Evolutionary conservation across 2,113 vertebrate genomes (phyloP).

Genomic region (Cygnus atratus): DNA sequence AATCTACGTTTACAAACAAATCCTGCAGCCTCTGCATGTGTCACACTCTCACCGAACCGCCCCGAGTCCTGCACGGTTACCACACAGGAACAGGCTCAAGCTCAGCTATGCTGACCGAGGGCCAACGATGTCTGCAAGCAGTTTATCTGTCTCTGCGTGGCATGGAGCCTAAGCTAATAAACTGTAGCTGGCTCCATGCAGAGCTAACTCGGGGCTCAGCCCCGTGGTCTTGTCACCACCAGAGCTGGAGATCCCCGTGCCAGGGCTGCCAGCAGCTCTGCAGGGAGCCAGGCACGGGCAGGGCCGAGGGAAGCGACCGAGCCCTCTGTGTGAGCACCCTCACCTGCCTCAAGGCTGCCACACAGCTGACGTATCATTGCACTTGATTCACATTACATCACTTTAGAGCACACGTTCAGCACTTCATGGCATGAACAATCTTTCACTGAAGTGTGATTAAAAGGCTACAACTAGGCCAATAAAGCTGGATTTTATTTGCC

Average conservation of each 20-base stretch:
- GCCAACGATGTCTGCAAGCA: background rate
- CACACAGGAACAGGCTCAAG: rapidly evolving
- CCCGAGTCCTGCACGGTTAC: background rate
- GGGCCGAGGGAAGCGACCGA: background rate
- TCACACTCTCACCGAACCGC: rapidly evolving
- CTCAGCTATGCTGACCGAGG: background rate
- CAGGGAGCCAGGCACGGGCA: background rate
- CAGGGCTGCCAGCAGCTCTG: background rate
- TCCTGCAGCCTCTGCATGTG: background rate
- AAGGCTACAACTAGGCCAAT: slow-evolving; percentile 31
- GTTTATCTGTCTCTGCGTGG: background rate
- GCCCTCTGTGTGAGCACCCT: background rate
- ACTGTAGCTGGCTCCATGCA: background rate
- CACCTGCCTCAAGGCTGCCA: background rate
- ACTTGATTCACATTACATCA: rapidly evolving
- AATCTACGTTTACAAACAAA: background rate
- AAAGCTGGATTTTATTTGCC: slow-evolving; percentile 23
- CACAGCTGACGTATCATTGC: background rate
- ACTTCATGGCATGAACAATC: slow-evolving; percentile 25
- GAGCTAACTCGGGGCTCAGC: background rate
- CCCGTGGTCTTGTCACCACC: rapidly evolving
- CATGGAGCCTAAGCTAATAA: background rate
- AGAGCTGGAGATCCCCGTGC: rapidly evolving
- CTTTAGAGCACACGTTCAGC: background rate
- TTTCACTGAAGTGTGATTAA: slow-evolving; percentile 15